phyloP scores from a whole-genome alignment of 1,140 invertebrate genomes.

The Gryon sp. region DNA sequence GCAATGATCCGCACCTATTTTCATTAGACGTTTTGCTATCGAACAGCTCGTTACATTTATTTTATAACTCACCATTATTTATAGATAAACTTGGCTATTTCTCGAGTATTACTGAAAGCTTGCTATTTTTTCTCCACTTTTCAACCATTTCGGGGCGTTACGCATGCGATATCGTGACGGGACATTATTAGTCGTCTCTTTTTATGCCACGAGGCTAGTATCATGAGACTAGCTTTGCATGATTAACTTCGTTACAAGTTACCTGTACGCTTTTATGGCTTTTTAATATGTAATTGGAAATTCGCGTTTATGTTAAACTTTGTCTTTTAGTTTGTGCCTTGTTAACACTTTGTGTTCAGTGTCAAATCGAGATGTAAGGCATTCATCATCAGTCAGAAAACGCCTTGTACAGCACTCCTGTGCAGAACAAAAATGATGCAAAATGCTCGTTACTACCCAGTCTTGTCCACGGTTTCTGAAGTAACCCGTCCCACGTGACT shows the following conservation, averaged over 20 bases:
- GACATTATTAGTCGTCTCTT: slow-evolving; percentile 62
- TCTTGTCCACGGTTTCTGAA: slow-evolving; percentile 66
- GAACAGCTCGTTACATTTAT: slow-evolving; percentile 73
- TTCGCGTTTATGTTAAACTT: slow-evolving; percentile 6
- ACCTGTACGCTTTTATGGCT: slow-evolving; percentile 22
- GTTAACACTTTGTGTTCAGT: slow-evolving; percentile 17
- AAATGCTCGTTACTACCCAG: slow-evolving; percentile 68
- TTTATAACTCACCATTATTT: slow-evolving; percentile 69
- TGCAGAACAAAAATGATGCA: slow-evolving; percentile 67
- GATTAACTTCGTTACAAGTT: slow-evolving; percentile 18
- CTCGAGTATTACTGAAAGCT: slow-evolving; percentile 26
- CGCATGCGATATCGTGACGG: slow-evolving; percentile 66
- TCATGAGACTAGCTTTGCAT: slow-evolving; percentile 42
- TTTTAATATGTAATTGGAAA: slow-evolving; percentile 30
- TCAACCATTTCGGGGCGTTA: slow-evolving; percentile 49
- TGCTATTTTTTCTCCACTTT: slow-evolving; percentile 39
- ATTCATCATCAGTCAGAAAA: slow-evolving; percentile 62
- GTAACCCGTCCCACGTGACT: slow-evolving; percentile 67
- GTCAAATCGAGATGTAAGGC: slow-evolving; percentile 63
- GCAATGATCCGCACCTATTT: slow-evolving; percentile 74
- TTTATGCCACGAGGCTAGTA: slow-evolving; percentile 29
- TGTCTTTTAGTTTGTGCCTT: slow-evolving; percentile 3
- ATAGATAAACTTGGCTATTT: slow-evolving; percentile 51
- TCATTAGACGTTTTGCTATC: slow-evolving; percentile 76
- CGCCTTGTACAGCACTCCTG: slow-evolving; percentile 66